Evolutionary conservation across 2,797 vertebrate species (phyloP), one percentile per base, ranked within the genome.

Genomic region (Microcaecilia unicolor): DNA sequence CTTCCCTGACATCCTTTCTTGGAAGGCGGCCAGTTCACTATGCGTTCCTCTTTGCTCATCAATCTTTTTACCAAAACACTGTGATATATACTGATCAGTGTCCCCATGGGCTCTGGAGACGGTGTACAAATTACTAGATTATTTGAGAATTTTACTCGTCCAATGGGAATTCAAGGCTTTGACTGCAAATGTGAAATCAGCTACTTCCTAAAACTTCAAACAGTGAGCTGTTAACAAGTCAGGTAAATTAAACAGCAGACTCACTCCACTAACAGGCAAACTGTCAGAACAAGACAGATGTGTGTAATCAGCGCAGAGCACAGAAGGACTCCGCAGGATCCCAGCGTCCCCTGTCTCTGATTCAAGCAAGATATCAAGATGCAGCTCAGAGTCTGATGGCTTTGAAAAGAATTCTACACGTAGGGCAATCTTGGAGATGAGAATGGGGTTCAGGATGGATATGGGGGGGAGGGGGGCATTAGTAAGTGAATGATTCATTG

Each of bases 211-310:
- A 52, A 57, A 63, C 64, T 63, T 69, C 64, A 57, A 65, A 60
- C 63, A 62, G 49, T 44, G 51, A 75, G 60, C 65, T 65, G 64
- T 70, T 71, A 73, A 68, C 67, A 71, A 70, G 68, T 60, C 68
- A 58, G 61, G 67, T 71, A 68, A 76, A 78, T 81, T 74, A 79
- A 79, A 69, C 55, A 61, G 55, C 58, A 41, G 58, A 51, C 48
- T 65, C 58, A 9, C 53, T 68, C 54, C 50, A 43, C 65, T 73
- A 68, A 68, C 60, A 67, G 53, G 61, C 59, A 44, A 59, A 57
- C 67, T 76, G 75, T 73, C 77, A 74, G 57, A 28, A 46, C 38
- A 66, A 76, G 77, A 78, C 43, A 49, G 74, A 79, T 76, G 70
- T 28, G n/a, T 44, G 61, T 60, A 65, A 71, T 79, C 67, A 72